A percentile compares a stretch with the other conserved stretches of the same genome.
These are phyloP conservation scores for Condylostylus longicornis DNA, from an alignment of 1,140 invertebrate genomes.

Conservation along the genomic window DNA sequence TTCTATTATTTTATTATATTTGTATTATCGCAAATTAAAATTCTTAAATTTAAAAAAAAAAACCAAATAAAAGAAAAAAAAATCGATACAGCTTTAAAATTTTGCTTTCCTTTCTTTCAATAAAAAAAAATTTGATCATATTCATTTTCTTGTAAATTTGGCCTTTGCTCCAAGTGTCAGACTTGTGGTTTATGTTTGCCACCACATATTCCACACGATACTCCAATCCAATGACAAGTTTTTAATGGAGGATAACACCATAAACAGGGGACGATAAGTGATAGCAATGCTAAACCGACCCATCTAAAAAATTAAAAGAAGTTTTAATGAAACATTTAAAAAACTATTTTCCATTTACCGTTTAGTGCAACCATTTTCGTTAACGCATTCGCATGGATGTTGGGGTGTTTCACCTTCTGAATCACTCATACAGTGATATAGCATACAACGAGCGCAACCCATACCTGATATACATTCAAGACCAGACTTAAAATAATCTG, in stretches of 20 bases:
- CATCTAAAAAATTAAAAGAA: conserved; percentile 39
- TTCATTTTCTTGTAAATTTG: neutral
- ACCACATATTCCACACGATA: conserved; percentile 64
- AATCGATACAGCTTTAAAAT: no score
- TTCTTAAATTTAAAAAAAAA: no score
- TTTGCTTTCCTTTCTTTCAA: no score
- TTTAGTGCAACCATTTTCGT: conserved; percentile 41
- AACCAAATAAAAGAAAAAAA: no score
- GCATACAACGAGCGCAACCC: conserved; percentile 68
- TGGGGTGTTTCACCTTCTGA: conserved; percentile 62
- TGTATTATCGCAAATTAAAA: no score
- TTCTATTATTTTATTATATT: no score
- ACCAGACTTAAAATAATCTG: conserved; percentile 63
- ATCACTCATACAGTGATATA: conserved; percentile 86
- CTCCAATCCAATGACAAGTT: conserved; percentile 68
- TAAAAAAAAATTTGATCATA: no score
- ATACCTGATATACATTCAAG: conserved; percentile 75
- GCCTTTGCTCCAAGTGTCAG: conserved; percentile 28
- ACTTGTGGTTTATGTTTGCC: conserved; percentile 56
- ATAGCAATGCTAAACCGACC: conserved; percentile 71
- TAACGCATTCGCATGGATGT: conserved; percentile 62
- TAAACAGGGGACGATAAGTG: conserved; percentile 77
- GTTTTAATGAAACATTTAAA: neutral
- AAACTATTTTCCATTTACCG: conserved; percentile 26
- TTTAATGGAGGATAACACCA: conserved; percentile 82